phyloP scores from a whole-genome alignment of 2,888 invertebrate species.

The Entomobrya proxima region DNA sequence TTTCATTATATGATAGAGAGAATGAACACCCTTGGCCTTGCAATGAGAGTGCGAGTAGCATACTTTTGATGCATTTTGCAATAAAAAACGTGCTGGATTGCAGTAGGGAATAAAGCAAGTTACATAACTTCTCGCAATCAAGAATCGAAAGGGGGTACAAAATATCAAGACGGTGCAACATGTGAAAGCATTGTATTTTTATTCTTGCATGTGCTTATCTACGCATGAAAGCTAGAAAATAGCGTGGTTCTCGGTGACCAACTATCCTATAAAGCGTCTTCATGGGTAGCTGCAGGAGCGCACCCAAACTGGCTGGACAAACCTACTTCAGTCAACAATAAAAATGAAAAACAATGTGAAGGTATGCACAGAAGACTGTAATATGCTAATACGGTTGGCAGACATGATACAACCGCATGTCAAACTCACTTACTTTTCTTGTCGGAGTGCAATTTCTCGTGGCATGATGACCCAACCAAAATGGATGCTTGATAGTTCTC shows the following conservation, averaged over 20 bases:
- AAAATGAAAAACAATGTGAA: no score
- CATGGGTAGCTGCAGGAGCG: neutral
- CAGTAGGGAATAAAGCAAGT: conserved; percentile 11
- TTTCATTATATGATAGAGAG: neutral
- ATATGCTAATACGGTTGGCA: no score
- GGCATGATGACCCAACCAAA: no score
- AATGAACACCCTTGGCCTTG: no score
- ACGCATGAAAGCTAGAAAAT: neutral
- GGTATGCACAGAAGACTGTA: no score
- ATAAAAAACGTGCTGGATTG: conserved; percentile 1
- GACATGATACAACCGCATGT: no score
- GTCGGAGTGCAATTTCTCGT: no score
- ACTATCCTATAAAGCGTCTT: neutral
- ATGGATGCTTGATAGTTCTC: no score
- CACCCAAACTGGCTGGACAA: neutral
- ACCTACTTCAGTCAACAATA: no score
- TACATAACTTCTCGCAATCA: neutral
- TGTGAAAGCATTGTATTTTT: neutral
- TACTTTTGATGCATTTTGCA: conserved; percentile 6
- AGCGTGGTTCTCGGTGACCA: neutral
- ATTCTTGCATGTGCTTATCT: neutral
- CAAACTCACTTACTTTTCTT: no score
- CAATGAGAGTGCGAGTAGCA: no score
- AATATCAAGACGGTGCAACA: neutral
- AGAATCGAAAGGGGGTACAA: neutral